Percentiles rank a stretch among this genome's conserved stretches.
Conservation (phyloP, 2,888 invertebrate genomes). For the Tethea ocularis region DNA sequence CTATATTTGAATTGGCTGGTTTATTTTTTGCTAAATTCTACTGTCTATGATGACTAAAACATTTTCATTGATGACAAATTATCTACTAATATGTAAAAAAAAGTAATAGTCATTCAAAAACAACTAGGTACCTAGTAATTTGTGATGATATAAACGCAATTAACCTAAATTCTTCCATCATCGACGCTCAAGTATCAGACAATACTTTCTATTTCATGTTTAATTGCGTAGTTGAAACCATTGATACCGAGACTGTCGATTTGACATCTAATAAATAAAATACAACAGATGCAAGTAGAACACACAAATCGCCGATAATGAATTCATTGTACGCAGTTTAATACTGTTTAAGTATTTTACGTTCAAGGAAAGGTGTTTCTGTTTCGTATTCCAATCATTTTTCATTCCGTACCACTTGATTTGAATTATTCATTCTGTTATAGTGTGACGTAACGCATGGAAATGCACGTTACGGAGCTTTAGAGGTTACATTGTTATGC, state of each 20-base stretch:
- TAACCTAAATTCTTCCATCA: background rate
- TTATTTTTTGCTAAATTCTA: background rate
- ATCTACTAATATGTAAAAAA: too few species aligned
- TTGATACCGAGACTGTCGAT: background rate
- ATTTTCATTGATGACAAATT: too few species aligned
- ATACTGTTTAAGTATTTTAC: slow-evolving; percentile 16
- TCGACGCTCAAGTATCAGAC: background rate
- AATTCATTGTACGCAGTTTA: slow-evolving; percentile 15
- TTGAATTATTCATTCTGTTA: slow-evolving; percentile 58
- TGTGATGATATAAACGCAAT: background rate
- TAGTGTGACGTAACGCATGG: slow-evolving; percentile 46
- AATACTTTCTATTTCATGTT: background rate
- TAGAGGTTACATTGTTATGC: slow-evolving; percentile 26
- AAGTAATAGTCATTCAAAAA: too few species aligned
- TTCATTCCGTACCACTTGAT: slow-evolving; percentile 43
- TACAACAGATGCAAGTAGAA: slow-evolving; percentile 13
- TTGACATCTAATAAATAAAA: slow-evolving; percentile 23
- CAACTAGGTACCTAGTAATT: background rate
- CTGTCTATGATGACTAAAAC: too few species aligned
- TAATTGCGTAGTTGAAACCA: background rate
- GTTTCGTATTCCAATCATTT: slow-evolving; percentile 49
- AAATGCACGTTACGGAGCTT: slow-evolving; percentile 26
- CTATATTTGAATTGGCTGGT: slow-evolving; percentile 17
- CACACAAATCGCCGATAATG: slow-evolving; percentile 12
- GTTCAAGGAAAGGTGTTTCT: slow-evolving; percentile 42